Evolutionary conservation across 2,888 invertebrate genomes (phyloP).

Genomic region (Cheilosia variabilis): DNA sequence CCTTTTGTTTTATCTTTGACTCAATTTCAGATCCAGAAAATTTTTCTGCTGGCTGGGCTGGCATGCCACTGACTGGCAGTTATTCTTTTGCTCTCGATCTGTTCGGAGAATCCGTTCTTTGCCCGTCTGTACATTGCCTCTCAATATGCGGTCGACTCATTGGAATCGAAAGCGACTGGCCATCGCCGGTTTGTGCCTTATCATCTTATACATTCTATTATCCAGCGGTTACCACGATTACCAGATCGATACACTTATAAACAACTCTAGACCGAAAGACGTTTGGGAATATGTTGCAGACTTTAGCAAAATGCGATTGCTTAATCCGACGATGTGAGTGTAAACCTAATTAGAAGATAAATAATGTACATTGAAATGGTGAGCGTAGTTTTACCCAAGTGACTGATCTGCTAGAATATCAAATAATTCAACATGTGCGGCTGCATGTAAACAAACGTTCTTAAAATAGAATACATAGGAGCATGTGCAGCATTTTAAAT

Average conservation of each 20-base stretch:
- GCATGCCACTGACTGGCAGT: conserved; percentile 19
- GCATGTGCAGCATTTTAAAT: conserved; percentile 37
- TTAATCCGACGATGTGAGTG: conserved; percentile 90
- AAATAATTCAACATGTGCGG: conserved; percentile 1
- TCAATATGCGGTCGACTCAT: conserved; percentile 51
- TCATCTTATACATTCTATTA: conserved; percentile 79
- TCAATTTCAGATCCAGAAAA: conserved; percentile 29
- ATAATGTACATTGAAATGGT: conserved; percentile 19
- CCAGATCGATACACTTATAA: conserved; percentile 84
- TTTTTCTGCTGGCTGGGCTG: background rate
- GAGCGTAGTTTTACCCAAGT: background rate
- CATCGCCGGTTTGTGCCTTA: conserved; percentile 21
- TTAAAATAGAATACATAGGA: conserved; percentile 58
- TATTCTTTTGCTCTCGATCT: conserved; percentile 24
- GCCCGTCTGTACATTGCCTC: background rate
- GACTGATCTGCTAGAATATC: background rate
- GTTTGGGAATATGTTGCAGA: conserved; percentile 91
- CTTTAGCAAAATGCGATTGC: conserved; percentile 88
- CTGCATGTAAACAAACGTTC: conserved; percentile 53
- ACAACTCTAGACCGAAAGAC: conserved; percentile 85
- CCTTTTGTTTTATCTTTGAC: conserved; percentile 8
- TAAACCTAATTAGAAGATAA: background rate
- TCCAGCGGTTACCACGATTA: conserved; percentile 82
- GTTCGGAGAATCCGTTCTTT: conserved; percentile 7
- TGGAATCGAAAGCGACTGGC: conserved; percentile 59